Evolutionary conservation across 2,113 vertebrate genomes (phyloP).

Genomic region (Phaethornis superciliosus): DNA sequence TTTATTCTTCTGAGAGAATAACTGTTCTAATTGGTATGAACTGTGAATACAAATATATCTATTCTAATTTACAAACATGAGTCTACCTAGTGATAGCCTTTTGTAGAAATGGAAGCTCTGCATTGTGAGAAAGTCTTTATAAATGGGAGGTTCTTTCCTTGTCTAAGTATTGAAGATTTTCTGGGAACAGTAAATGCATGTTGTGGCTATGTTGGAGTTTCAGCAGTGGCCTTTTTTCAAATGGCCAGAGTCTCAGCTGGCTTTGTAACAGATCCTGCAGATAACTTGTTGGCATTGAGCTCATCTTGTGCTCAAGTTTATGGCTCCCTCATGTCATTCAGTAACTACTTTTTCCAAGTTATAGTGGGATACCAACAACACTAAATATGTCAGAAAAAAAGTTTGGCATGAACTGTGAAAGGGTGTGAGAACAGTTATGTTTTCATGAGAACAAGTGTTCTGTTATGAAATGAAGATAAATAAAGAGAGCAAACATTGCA

Average conservation of each 20-base stretch:
- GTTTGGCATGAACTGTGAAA: not conserved
- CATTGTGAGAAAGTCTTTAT: not conserved
- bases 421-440: slow-evolving; percentile 47
- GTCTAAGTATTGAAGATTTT: not conserved
- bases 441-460: slow-evolving; percentile 63
- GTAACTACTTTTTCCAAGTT: not conserved
- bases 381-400: not conserved
- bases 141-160: not conserved
- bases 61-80: not conserved
- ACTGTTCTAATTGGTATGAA: not conserved
- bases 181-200: not conserved
- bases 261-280: not conserved
- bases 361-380: slow-evolving; percentile 22
- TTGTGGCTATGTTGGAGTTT: not conserved
- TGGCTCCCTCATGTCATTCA: not conserved
- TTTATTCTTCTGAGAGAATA: not conserved
- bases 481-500: slow-evolving; percentile 51
- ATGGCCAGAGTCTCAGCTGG: not conserved
- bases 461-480: slow-evolving; percentile 49
- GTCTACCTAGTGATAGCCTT: not conserved
- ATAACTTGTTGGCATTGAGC: not conserved
- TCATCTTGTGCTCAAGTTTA: not conserved
- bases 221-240: not conserved
- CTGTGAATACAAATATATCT: not conserved
- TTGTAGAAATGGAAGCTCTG: not conserved